These are phyloP conservation scores for Rhopalosiphum maidis DNA, from an alignment of 1,140 invertebrate genomes.

Conservation along the genomic window DNA sequence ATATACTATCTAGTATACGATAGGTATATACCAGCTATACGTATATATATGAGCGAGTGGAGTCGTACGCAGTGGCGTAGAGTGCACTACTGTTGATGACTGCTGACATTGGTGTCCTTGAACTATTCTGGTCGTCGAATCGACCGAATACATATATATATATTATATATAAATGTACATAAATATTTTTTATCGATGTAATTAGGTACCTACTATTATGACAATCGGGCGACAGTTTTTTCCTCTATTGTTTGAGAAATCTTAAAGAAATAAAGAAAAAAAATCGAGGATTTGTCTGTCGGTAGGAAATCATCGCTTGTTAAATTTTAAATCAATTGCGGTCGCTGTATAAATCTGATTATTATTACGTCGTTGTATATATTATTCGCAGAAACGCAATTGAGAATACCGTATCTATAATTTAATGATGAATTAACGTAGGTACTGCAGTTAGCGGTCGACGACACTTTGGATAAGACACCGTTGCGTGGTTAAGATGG, in stretches of 20 bases:
- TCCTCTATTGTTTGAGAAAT: neutral
- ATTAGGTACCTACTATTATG: neutral
- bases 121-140: neutral
- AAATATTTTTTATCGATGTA: neutral
- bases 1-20: neutral
- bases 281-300: neutral
- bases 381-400: neutral
- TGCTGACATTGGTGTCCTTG: slow-evolving; percentile 31
- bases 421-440: neutral
- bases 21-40: neutral
- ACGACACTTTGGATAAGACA: neutral
- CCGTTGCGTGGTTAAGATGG: neutral
- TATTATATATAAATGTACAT: neutral
- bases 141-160: neutral
- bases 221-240: neutral
- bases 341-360: neutral
- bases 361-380: neutral
- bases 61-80: neutral
- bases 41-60: neutral
- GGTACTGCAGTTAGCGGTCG: neutral
- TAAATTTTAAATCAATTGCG: slow-evolving; percentile 14
- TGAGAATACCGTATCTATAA: neutral
- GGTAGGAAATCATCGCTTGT: slow-evolving; percentile 2
- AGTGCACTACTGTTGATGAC: slow-evolving; percentile 35
- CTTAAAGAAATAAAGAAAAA: neutral